Base-by-base conservation (phyloP, 2,888 invertebrate species). In the Apodemia hepburni region DNA sequence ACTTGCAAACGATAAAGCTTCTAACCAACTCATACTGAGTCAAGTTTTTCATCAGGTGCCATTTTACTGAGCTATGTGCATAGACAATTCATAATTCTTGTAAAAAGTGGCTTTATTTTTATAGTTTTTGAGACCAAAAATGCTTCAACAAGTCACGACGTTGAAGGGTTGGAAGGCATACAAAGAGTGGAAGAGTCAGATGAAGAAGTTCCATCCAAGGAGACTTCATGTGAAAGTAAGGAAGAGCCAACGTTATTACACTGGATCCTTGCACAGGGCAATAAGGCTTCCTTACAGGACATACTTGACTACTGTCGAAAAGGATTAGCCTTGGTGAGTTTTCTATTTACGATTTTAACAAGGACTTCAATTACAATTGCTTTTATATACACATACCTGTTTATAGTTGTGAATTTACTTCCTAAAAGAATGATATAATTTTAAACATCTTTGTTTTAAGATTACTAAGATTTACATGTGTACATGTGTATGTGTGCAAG, bases 221-320 rank as follows among this genome's bases (percentile, higher is more conserved):
- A 81, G 15, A 80, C 77, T 9, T 81, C 81, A 51, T 80, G 77
- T 59, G 85, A 85, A 61, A 80, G 75, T 65, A 84, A 83, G 67
- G 89, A 91, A 17, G 92, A 93, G 9, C 85, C 94, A 1, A 95
- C 95, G 33, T 83, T 98, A 47, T 88, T 96, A 64, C 96, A 97
- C 71, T 98, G 98, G 98, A 97, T 98, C 64, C 94, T 95, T 33
- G 94, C 96, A 5, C 95, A 96, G 75, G 97, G 97, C 72, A 95
- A 95, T 75, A 95, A 96, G 72, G 95, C 94, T 61, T 94, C 95
- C 49, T 83, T 98, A 68, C 95, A 95, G 68, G 94, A 95, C 72
- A 94, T 98, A 75, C 93, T 95, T 45, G 95, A 96, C 60, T 95
- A 95, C 72, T 97, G 97, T 77, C 92, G 93, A 42, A 94, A 94